These are phyloP conservation scores for Calyptomena viridis DNA, from an alignment of 2,113 vertebrate species.

Conservation along the genomic window DNA sequence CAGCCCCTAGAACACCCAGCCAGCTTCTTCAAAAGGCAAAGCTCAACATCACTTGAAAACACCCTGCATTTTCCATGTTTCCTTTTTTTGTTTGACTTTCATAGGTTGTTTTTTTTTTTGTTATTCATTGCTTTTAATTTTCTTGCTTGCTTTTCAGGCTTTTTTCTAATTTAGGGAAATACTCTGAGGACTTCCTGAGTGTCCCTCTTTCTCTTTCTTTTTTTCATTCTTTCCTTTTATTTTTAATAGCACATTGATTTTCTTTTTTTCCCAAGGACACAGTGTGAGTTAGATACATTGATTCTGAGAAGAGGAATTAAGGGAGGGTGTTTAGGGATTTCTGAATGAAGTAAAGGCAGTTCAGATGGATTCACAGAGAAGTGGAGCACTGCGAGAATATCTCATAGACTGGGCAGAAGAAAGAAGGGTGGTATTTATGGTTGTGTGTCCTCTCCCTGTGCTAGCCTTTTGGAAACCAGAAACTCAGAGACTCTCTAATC, in stretches of 20 bases:
- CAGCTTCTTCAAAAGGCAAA: not conserved
- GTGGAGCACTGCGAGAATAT: not conserved
- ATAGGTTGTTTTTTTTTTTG: not conserved
- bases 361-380: not conserved
- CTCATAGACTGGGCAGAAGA: not conserved
- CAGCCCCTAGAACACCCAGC: not conserved
- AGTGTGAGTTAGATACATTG: not conserved
- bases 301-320: constrained; percentile 10
- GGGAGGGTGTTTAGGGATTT: not conserved
- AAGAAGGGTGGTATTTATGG: not conserved
- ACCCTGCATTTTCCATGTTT: not conserved
- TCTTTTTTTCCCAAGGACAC: not conserved
- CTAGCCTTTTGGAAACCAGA: constrained; percentile 16
- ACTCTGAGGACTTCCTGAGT: constrained; percentile 14
- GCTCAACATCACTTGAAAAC: not conserved
- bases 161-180: constrained; percentile 32
- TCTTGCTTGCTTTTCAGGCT: constrained; percentile 35
- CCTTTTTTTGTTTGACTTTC: not conserved
- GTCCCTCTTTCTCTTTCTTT: not conserved
- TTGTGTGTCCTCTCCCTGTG: rapidly evolving
- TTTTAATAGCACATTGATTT: constrained; percentile 26
- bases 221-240: not conserved
- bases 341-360: not conserved
- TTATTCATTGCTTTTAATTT: not conserved
- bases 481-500: not conserved